Evolutionary conservation across 2,113 vertebrate genomes (phyloP).

Genomic region (Aviceda subcristata): DNA sequence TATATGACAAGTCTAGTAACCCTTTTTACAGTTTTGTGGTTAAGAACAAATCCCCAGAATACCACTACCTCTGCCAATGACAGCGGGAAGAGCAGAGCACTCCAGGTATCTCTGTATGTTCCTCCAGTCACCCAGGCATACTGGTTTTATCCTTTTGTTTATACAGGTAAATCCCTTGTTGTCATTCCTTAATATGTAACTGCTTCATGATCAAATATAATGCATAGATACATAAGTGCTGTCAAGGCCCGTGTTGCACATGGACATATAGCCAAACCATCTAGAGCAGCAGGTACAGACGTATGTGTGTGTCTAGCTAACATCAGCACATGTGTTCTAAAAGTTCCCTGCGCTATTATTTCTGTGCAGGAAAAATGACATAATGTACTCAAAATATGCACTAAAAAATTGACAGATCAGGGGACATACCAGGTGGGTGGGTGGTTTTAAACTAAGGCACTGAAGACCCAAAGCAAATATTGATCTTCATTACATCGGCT

Average conservation of each 20-base stretch:
- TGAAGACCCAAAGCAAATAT: background rate
- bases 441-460: background rate
- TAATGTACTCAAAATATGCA: background rate
- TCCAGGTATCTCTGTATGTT: background rate
- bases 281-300: background rate
- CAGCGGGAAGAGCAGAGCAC: background rate
- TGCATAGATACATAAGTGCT: background rate
- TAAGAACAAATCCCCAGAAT: slow-evolving; percentile 49
- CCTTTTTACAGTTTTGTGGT: background rate
- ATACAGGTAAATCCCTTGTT: slow-evolving; percentile 1
- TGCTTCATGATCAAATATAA: slow-evolving; percentile 14
- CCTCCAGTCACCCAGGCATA: background rate
- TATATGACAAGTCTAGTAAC: background rate
- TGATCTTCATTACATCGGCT: background rate
- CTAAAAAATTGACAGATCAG: background rate
- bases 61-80: background rate
- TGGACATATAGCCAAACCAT: background rate
- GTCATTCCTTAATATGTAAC: slow-evolving; percentile 31
- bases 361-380: background rate
- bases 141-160: background rate
- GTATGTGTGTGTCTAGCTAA: background rate
- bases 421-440: background rate
- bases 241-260: background rate
- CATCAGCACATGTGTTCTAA: background rate
- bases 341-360: background rate